Evolutionary conservation across 2,888 invertebrate species (phyloP), one percentile per base, ranked within the genome.

Genomic region (Xylocampa areola): DNA sequence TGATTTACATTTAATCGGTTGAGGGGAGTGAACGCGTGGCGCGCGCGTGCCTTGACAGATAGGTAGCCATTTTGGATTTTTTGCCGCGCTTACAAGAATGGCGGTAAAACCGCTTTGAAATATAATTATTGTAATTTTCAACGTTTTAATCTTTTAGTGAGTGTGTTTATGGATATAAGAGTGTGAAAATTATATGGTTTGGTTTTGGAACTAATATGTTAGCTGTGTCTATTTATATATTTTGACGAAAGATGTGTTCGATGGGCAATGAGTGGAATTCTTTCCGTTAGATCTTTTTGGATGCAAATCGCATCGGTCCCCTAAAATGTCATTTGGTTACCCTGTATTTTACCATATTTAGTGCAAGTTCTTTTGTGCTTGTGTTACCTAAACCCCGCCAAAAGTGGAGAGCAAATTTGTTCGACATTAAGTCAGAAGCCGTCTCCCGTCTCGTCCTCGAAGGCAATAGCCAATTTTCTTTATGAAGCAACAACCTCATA

Each of bases 11-110:
- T 87, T 87, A 88, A 88, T 88, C 85, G 82, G 78, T 69, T 68
- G 73, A 76, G 79, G 82, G 80, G 75, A 66, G 64, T 41, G 41
- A 8, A 63, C 91, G 87, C 91, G 92, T 92, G 93, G 27, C 83
- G 23, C 51, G 58, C 93, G 87, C 90, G 93, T 92, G 92, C 76
- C 83, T 62, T 79, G 73, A 81, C 83, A 84, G 84, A 88, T 88
- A 85, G 44, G 21, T 81, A 59, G 84, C 82, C 86, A 84, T 86
- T 58, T 70, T 60, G 27, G 0, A 71, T 85, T 81, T 80, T 79
- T 81, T 73, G 64, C 61, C 68, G 62, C 75, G 67, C 72, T 39
- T 60, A 27, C 47, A 66, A 64, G 48, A 57, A 61, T 55, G 58
- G 48, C 53, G 40, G 43, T 78, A 76, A 66, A 70, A 76, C 71